A percentile compares a stretch with the other conserved stretches of the same genome.
These are phyloP conservation scores for Liasis olivaceus DNA, from an alignment of 2,797 vertebrate species.

Conservation along the genomic window DNA sequence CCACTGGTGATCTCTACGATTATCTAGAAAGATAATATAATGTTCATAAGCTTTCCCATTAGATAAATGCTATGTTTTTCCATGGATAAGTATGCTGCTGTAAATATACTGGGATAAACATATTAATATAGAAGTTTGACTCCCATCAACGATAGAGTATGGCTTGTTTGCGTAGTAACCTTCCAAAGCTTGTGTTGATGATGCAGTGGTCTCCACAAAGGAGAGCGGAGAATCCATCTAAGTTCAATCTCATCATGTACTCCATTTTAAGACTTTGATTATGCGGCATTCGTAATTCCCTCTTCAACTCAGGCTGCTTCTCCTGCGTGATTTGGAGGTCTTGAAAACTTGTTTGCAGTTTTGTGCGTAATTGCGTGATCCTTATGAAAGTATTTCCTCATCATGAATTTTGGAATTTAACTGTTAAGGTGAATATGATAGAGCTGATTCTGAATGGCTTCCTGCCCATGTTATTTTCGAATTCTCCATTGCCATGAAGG, in stretches of 20 bases:
- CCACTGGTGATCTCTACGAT: not conserved
- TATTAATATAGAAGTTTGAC: not conserved
- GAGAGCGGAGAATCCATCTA: not conserved
- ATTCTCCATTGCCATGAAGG: not conserved
- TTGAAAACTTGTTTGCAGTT: not conserved
- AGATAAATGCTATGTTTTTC: not conserved
- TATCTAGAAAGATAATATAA: not conserved
- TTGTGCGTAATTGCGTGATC: not conserved
- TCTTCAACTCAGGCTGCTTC: not conserved
- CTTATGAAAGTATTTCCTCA: not conserved
- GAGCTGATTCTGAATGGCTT: not conserved
- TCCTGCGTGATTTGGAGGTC: not conserved
- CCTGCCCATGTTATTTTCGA: too few species aligned
- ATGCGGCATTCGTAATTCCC: not conserved
- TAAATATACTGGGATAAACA: not conserved
- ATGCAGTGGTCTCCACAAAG: not conserved
- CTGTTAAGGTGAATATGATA: not conserved
- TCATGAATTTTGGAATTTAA: not conserved
- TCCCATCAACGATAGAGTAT: not conserved
- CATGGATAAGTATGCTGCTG: not conserved
- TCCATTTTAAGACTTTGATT: not conserved
- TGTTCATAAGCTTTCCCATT: not conserved
- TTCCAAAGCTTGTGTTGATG: not conserved
- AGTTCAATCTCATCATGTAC: not conserved
- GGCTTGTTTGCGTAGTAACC: not conserved